Percentiles rank a stretch among this genome's conserved stretches.
Evolutionary conservation across 2,113 vertebrate species (phyloP).

Genomic region (Elanoides forficatus): DNA sequence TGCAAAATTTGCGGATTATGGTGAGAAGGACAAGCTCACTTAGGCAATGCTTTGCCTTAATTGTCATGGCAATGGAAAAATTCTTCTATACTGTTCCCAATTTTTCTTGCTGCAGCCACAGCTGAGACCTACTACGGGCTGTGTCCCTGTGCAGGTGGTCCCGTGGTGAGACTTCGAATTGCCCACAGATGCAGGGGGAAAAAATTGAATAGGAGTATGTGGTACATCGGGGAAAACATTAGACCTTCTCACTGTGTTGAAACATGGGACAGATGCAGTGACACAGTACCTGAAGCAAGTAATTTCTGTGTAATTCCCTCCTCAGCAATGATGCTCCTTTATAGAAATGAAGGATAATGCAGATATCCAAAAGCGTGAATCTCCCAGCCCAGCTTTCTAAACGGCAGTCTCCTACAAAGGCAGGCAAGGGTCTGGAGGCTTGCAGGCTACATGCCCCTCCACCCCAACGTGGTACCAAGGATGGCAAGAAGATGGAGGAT

Average conservation of each 20-base stretch:
- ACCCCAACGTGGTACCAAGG: not conserved
- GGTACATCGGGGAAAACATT: not conserved
- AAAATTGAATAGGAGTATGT: not conserved
- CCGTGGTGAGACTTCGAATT: not conserved
- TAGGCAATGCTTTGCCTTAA: not conserved
- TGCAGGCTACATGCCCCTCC: not conserved
- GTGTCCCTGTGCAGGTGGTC: not conserved
- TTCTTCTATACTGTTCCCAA: not conserved
- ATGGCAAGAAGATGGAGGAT: not conserved
- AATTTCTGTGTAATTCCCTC: not conserved
- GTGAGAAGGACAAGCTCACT: not conserved
- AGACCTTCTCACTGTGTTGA: not conserved
- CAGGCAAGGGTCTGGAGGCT: not conserved
- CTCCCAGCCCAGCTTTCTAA: not conserved
- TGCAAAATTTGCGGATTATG: not conserved
- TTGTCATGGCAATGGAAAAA: not conserved
- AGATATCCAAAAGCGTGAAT: not conserved
- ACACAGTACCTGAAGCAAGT: not conserved
- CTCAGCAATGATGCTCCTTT: not conserved
- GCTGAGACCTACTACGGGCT: not conserved
- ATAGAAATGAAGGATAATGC: not conserved
- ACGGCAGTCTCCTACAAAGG: not conserved
- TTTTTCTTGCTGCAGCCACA: not conserved
- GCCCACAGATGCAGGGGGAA: not conserved
- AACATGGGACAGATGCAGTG: not conserved